Evolutionary conservation across 2,113 vertebrate species (phyloP).

Genomic region (Anoura caudifer): DNA sequence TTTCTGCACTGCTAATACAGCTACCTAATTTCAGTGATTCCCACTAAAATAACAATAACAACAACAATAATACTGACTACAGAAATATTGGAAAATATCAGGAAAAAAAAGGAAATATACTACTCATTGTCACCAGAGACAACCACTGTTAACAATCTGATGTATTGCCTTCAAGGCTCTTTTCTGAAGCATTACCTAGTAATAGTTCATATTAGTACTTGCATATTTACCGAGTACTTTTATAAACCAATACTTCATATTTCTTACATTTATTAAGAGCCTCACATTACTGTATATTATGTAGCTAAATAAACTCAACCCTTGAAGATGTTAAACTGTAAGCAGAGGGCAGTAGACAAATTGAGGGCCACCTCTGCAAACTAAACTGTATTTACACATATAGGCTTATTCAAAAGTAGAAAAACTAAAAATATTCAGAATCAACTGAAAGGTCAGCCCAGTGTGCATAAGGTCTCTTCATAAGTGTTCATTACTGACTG

Average conservation of each 20-base stretch:
- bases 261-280: not conserved
- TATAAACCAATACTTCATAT: not conserved
- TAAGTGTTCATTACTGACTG: not conserved
- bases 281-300: not conserved
- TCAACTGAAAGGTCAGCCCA: not conserved
- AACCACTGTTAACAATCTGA: not conserved
- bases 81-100: not conserved
- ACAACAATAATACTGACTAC: not conserved
- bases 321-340: not conserved
- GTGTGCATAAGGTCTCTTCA: not conserved
- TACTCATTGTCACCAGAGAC: not conserved
- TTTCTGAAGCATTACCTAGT: slow-evolving; percentile 16
- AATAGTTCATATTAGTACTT: not conserved
- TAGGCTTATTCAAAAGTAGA: not conserved
- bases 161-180: not conserved
- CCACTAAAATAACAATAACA: not conserved
- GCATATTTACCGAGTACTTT: not conserved
- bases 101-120: not conserved
- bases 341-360: not conserved
- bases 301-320: not conserved
- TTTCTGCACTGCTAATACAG: not conserved
- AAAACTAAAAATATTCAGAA: not conserved
- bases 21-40: not conserved
- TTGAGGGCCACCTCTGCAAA: not conserved
- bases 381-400: not conserved